These are phyloP conservation scores for Elegia similella DNA, from an alignment of 2,888 invertebrate species.

Conservation along the genomic window DNA sequence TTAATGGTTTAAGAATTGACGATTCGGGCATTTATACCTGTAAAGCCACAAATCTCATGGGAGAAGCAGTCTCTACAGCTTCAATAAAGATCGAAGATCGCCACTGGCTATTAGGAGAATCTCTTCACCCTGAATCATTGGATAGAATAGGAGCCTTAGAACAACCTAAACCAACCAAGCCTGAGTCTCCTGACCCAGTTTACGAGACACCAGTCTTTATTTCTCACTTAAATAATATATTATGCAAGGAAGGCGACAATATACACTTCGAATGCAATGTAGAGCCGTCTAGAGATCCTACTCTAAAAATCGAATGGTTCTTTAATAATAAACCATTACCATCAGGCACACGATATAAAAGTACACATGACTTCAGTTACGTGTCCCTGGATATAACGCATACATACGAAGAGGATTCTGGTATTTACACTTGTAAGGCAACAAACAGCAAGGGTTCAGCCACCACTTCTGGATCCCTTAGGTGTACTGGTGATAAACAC, in stretches of 20 bases:
- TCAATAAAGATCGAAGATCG: conserved; percentile 94
- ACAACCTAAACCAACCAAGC: conserved; percentile 85
- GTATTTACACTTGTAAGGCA: conserved; percentile 94
- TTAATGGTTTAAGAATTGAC: conserved; percentile 92
- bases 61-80: conserved; percentile 96
- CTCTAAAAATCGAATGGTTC: conserved; percentile 96
- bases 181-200: conserved; percentile 87
- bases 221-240: conserved; percentile 94
- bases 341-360: conserved; percentile 94
- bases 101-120: conserved; percentile 93
- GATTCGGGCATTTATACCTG: conserved; percentile 98
- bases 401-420: conserved; percentile 95
- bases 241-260: conserved; percentile 92
- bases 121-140: conserved; percentile 94
- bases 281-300: conserved; percentile 95
- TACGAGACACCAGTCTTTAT: conserved; percentile 95
- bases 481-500: conserved; percentile 89
- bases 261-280: conserved; percentile 96
- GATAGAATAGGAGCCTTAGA: conserved; percentile 93
- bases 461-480: conserved; percentile 93
- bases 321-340: conserved; percentile 95
- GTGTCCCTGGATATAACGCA: conserved; percentile 94
- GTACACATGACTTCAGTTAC: conserved; percentile 97
- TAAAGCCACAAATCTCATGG: conserved; percentile 94
- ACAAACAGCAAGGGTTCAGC: conserved; percentile 94